Percentiles rank a stretch among this genome's conserved stretches.
Evolutionary conservation across 2,113 vertebrate genomes (phyloP).

Genomic region (Scomber japonicus): DNA sequence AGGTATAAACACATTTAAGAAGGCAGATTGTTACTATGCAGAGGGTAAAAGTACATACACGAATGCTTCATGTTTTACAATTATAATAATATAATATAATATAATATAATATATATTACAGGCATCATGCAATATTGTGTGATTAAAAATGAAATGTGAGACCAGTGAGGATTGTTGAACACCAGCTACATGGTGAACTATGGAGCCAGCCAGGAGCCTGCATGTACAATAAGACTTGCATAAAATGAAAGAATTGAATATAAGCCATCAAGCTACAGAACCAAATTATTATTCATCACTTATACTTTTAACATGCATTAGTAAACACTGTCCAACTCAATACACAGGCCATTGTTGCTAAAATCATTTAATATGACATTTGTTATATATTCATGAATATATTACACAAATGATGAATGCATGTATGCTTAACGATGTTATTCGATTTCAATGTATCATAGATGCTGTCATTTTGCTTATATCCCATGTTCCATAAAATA

Average conservation of each 20-base stretch:
- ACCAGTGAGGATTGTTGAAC: not conserved
- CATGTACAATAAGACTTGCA: not conserved
- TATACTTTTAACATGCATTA: conserved; percentile 38
- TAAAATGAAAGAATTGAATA: conserved; percentile 17
- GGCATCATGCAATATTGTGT: not conserved
- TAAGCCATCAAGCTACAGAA: not conserved
- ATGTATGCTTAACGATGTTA: conserved; percentile 39
- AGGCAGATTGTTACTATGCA: not conserved
- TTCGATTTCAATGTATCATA: conserved; percentile 54
- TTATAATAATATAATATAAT: too few relatives aligned
- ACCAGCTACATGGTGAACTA: not conserved
- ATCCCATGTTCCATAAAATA: conserved; percentile 35
- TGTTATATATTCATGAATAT: conserved; percentile 52
- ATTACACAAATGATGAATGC: conserved; percentile 41
- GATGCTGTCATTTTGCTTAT: conserved; percentile 28
- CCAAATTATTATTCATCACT: conserved; percentile 37
- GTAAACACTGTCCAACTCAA: conserved; percentile 29
- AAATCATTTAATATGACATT: conserved; percentile 36
- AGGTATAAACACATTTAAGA: conserved; percentile 8
- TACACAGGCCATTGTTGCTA: conserved; percentile 12
- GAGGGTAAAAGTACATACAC: not conserved
- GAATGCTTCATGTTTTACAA: not conserved
- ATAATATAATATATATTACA: too few relatives aligned
- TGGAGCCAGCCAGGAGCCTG: not conserved
- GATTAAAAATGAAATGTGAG: not conserved